phyloP scores from a whole-genome alignment of 1,140 invertebrate genomes.

The Sitobion miscanthi region DNA sequence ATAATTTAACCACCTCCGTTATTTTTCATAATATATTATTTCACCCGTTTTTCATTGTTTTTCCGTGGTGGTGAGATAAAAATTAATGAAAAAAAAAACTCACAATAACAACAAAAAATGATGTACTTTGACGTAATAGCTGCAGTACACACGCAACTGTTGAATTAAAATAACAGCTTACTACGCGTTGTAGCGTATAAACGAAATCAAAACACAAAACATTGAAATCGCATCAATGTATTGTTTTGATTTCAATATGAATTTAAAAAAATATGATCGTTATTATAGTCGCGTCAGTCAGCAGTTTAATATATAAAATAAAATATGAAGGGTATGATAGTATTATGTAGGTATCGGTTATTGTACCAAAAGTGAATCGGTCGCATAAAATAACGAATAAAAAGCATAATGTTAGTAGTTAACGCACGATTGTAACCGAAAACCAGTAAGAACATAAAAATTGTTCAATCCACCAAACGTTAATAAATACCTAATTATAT shows the following conservation, averaged over 20 bases:
- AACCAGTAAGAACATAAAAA: background rate
- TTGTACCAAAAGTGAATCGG: background rate
- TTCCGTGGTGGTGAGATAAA: background rate
- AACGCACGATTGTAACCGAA: background rate
- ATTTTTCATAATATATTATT: background rate
- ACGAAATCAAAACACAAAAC: background rate
- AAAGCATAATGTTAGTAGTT: background rate
- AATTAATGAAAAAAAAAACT: constrained; percentile 7
- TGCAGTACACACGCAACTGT: background rate
- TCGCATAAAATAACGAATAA: background rate
- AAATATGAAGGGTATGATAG: background rate
- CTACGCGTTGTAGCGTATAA: background rate
- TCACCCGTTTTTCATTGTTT: background rate
- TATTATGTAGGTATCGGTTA: background rate
- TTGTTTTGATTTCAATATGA: background rate
- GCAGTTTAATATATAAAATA: background rate
- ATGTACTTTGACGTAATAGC: background rate
- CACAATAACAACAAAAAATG: background rate
- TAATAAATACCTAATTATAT: background rate
- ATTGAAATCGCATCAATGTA: background rate
- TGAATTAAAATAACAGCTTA: background rate
- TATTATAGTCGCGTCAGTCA: background rate
- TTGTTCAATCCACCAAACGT: background rate
- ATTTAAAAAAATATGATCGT: background rate
- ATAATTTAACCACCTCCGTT: background rate